Percentiles rank a stretch among this genome's conserved stretches.
phyloP scores from a whole-genome alignment of 1,140 invertebrate species.

The Helicoverpa armigera region DNA sequence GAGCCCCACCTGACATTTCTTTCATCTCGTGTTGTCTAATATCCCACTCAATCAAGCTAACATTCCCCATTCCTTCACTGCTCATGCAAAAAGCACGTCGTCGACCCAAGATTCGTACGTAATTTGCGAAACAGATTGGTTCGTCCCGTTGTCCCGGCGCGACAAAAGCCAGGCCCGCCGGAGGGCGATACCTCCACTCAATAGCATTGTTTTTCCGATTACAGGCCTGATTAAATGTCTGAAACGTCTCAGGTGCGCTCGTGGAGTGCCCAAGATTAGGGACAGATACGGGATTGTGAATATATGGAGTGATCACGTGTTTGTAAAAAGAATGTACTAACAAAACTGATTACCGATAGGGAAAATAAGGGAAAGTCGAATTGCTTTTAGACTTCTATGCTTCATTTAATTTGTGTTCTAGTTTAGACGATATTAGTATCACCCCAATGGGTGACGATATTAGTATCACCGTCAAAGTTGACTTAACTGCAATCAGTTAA shows the following conservation, averaged over 20 bases:
- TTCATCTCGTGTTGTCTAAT: conserved; percentile 29
- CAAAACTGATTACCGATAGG: too few species aligned
- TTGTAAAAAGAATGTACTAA: not conserved
- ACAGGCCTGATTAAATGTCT: conserved; percentile 75
- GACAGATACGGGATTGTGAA: conserved; percentile 1
- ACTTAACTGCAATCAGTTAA: too few species aligned
- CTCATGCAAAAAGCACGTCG: conserved; percentile 48
- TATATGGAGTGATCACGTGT: conserved; percentile 14
- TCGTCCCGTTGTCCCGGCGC: conserved; percentile 28
- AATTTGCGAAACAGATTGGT: conserved; percentile 53
- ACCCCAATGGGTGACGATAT: too few species aligned
- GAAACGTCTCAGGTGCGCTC: conserved; percentile 67
- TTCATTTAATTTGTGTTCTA: too few species aligned
- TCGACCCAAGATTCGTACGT: conserved; percentile 38
- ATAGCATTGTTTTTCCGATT: conserved; percentile 80
- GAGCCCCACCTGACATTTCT: conserved; percentile 21
- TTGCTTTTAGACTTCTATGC: not conserved
- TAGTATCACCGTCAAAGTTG: too few species aligned
- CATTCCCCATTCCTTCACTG: conserved; percentile 37
- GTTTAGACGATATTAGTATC: not conserved
- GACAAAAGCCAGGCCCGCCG: conserved; percentile 49
- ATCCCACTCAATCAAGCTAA: conserved; percentile 36
- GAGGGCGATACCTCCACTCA: conserved; percentile 64
- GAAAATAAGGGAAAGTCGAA: not conserved
- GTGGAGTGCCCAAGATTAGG: conserved; percentile 18